phyloP scores from a whole-genome alignment of 2,888 invertebrate genomes.

The Diogma glabrata region DNA sequence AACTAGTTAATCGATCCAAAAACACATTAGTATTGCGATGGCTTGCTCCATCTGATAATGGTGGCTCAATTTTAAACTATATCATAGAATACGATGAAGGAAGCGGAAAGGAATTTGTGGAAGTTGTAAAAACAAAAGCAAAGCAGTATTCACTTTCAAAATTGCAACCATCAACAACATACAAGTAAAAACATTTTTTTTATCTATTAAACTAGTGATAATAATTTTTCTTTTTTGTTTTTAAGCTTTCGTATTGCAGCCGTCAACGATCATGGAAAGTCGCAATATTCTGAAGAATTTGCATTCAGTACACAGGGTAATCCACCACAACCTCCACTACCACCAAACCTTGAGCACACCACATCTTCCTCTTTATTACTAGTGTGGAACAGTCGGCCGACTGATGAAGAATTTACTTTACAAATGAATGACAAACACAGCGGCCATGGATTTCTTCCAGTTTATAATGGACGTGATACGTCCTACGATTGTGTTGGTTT shows the following conservation, averaged over 20 bases:
- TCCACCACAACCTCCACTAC: constrained; percentile 64
- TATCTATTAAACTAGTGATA: neutral
- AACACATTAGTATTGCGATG: constrained; percentile 59
- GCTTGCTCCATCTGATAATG: constrained; percentile 65
- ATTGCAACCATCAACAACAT: constrained; percentile 66
- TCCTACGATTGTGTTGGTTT: constrained; percentile 55
- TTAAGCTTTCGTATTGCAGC: constrained; percentile 67
- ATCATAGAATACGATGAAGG: constrained; percentile 68
- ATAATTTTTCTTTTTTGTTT: neutral
- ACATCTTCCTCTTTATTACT: constrained; percentile 53
- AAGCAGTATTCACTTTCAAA: constrained; percentile 65
- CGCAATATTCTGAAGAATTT: constrained; percentile 56
- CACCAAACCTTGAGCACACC: constrained; percentile 58
- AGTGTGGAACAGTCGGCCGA: constrained; percentile 60
- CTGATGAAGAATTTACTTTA: constrained; percentile 69
- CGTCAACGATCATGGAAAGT: constrained; percentile 67
- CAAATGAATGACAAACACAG: constrained; percentile 62
- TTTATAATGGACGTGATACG: constrained; percentile 66
- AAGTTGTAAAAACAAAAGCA: constrained; percentile 58
- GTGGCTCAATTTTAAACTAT: constrained; percentile 64
- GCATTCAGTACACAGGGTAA: constrained; percentile 65
- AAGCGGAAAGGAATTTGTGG: constrained; percentile 53
- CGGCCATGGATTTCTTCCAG: constrained; percentile 66
- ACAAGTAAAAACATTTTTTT: constrained; percentile 28
- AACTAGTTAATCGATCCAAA: constrained; percentile 58